Percentiles rank a stretch among this genome's conserved stretches.
Conservation (phyloP, 2,888 invertebrate species). For the Argyra leucocephala region DNA sequence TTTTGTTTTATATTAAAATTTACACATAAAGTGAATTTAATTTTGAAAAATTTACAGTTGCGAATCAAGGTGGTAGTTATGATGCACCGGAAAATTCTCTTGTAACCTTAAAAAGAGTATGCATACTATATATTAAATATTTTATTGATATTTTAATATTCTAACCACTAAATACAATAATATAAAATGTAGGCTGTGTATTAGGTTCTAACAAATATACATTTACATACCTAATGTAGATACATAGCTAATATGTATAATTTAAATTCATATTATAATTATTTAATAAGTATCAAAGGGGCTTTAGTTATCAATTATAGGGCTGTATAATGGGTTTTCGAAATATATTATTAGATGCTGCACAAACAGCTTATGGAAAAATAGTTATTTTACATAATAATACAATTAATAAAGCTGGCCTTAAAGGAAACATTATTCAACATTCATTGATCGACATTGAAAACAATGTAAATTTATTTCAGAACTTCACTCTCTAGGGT, state of each 20-base stretch:
- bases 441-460: slow-evolving; percentile 35
- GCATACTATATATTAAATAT: no score
- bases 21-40: no score
- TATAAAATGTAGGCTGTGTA: no score
- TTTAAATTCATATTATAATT: no score
- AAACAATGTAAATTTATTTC: slow-evolving; percentile 36
- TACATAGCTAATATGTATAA: no score
- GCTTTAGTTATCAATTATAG: slow-evolving; percentile 26
- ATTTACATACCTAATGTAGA: no score
- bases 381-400: slow-evolving; percentile 37
- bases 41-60: slow-evolving; percentile 33
- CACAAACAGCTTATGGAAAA: slow-evolving; percentile 39
- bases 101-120: slow-evolving; percentile 35
- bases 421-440: slow-evolving; percentile 31
- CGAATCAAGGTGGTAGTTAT: slow-evolving; percentile 41
- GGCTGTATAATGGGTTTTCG: slow-evolving; percentile 39
- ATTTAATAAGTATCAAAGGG: no score
- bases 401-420: slow-evolving; percentile 36
- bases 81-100: slow-evolving; percentile 43
- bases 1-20: no score
- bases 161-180: no score
- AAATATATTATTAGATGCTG: slow-evolving; percentile 39
- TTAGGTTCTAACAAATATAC: no score
- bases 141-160: neutral
- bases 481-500: slow-evolving; percentile 42